A percentile compares a stretch with the other conserved stretches of the same genome.
These are phyloP conservation scores for Nymphalis urticae DNA, from an alignment of 2,888 invertebrate genomes.

Conservation along the genomic window DNA sequence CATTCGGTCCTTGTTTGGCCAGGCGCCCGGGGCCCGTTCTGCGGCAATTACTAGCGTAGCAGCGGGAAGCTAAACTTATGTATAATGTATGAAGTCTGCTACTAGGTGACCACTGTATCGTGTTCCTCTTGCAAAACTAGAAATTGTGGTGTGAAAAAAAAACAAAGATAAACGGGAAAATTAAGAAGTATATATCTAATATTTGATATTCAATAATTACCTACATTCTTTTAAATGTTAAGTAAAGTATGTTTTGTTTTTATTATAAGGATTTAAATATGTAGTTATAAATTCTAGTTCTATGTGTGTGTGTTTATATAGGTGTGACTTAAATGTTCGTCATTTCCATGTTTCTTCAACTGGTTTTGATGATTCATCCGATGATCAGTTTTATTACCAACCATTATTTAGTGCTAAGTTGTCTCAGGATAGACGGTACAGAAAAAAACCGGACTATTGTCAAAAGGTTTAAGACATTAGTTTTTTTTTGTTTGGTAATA, in stretches of 20 bases:
- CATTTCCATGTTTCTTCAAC: no score
- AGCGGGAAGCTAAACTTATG: slow-evolving; percentile 40
- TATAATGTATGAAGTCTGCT: slow-evolving; percentile 40
- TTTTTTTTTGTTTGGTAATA: not conserved
- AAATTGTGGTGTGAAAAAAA: not conserved
- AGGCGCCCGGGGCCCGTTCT: slow-evolving; percentile 54
- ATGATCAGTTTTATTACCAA: no score
- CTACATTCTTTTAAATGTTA: not conserved
- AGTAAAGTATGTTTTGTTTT: not conserved
- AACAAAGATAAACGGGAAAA: not conserved
- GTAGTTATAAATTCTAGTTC: no score
- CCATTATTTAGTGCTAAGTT: no score
- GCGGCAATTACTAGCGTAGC: slow-evolving; percentile 47
- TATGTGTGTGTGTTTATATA: no score
- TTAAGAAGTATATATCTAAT: not conserved
- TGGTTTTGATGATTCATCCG: no score
- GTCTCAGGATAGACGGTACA: no score
- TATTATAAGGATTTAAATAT: no score
- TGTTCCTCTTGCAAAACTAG: slow-evolving; percentile 17
- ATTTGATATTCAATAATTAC: not conserved
- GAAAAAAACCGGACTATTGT: no score
- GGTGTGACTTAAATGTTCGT: no score
- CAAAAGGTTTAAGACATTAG: no score
- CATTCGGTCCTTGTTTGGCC: slow-evolving; percentile 49
- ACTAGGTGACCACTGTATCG: slow-evolving; percentile 24